Base-by-base conservation (phyloP, 2,113 vertebrate genomes). In the Gallinago paraguaiae region DNA sequence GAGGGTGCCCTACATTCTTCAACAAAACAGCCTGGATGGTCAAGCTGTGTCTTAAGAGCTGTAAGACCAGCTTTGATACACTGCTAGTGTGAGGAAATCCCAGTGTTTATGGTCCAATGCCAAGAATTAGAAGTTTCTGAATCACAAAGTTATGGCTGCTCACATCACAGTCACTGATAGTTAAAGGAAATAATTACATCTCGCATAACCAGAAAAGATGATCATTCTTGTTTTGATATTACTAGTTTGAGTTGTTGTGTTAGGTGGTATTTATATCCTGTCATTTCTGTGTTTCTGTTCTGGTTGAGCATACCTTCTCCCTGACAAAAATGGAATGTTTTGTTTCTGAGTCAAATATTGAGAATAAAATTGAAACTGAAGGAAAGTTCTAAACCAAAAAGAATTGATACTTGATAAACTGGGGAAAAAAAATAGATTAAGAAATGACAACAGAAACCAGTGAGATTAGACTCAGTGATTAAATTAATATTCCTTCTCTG, bases 191-290 rank as follows among this genome's bases (percentile, higher is more conserved):
- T 59, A 90, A 87, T 93, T 90, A 50, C 56, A 67, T 50, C 41
- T 41, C 54, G 22, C 15, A 79, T 87, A 85, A 94, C 57, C 46
- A 39, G 86, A 93, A 94, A 93, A 85, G 22, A 76, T 76, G 39
- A 86, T 80, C 15, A 20, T 64, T 88, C 71, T 72, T 95, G 54
- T 72, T 95, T 88, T 86, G 63, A 35, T 90, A 43, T 82, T 90
- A 24, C 35, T 72, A 28, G 17, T 46, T 51, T 35, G 39, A 8
- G 13, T 63, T 67, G 22, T 61, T 78, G 27, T 70, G 48, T 81
- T 33, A 57, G 60, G 39, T 78, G 60, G 37, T 91, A 39, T 86
- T 96, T 89, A 69, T 81, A 93, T 31, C 0, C 6, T 2, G 12
- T 12, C 70, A 61, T 70, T 94, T 82, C 77, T 61, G 25, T 84